These are phyloP conservation scores for Eremophila alpestris DNA, from an alignment of 2,797 vertebrate species.

Conservation along the genomic window DNA sequence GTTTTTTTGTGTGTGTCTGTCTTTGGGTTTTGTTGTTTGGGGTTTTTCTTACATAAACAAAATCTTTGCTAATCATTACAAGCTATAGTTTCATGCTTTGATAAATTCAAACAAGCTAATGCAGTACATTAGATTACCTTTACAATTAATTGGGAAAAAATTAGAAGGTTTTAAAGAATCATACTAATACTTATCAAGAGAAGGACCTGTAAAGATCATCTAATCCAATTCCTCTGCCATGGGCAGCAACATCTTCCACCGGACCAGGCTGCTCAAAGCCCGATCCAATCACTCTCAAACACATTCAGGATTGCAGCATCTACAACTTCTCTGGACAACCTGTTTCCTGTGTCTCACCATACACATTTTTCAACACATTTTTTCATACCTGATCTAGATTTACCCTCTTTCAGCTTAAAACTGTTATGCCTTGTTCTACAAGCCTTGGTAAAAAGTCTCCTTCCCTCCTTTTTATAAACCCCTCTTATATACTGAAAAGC, in stretches of 20 bases:
- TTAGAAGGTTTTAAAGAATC: background rate
- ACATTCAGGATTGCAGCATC: background rate
- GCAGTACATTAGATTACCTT: background rate
- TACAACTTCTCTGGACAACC: background rate
- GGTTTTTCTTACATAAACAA: background rate
- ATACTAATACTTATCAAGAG: background rate
- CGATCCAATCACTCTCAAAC: background rate
- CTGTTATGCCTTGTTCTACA: background rate
- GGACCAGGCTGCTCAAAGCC: background rate
- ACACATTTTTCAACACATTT: background rate
- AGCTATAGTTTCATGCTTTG: background rate
- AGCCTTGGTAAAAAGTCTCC: background rate
- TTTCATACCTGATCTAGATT: background rate
- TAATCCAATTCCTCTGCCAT: background rate
- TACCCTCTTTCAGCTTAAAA: background rate
- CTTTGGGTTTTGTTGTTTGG: background rate
- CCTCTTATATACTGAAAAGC: background rate
- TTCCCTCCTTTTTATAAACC: background rate
- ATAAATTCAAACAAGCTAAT: background rate
- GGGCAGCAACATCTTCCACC: background rate
- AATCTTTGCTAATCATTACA: background rate
- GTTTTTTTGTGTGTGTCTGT: accelerated
- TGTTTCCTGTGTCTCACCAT: background rate
- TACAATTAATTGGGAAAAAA: background rate
- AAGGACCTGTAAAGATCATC: background rate